phyloP scores from a whole-genome alignment of 2,888 invertebrate genomes.

The Plusia festucae region DNA sequence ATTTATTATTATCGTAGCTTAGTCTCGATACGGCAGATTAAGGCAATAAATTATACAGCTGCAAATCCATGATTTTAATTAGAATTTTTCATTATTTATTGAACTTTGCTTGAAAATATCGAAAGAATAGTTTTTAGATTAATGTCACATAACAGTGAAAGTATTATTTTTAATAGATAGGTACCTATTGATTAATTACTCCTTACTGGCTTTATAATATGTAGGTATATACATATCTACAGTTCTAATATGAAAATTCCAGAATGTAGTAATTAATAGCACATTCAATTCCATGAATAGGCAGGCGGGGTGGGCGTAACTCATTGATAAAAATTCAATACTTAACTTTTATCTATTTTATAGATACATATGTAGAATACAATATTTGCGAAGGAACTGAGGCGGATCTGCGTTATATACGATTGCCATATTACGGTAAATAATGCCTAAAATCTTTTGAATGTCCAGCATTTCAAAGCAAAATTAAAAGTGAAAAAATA shows the following conservation, averaged over 20 bases:
- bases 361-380: no score
- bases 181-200: no score
- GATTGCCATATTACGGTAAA: no score
- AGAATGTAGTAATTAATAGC: not conserved
- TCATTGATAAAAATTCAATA: not conserved
- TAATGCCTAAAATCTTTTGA: no score
- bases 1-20: not conserved
- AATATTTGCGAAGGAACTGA: not conserved
- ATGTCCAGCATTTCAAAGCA: no score
- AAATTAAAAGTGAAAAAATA: no score
- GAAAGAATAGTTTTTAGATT: no score
- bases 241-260: not conserved
- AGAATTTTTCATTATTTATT: not conserved
- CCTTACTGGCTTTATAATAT: no score
- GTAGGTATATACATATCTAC: not conserved
- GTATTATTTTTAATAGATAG: no score
- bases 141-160: no score
- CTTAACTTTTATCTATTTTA: no score
- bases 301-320: constrained; percentile 3
- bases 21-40: not conserved
- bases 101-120: not conserved
- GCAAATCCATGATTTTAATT: not conserved
- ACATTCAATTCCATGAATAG: not conserved
- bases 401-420: no score
- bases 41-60: not conserved